Evolutionary conservation across 2,797 vertebrate genomes (phyloP).

Genomic region (Macropodus opercularis): DNA sequence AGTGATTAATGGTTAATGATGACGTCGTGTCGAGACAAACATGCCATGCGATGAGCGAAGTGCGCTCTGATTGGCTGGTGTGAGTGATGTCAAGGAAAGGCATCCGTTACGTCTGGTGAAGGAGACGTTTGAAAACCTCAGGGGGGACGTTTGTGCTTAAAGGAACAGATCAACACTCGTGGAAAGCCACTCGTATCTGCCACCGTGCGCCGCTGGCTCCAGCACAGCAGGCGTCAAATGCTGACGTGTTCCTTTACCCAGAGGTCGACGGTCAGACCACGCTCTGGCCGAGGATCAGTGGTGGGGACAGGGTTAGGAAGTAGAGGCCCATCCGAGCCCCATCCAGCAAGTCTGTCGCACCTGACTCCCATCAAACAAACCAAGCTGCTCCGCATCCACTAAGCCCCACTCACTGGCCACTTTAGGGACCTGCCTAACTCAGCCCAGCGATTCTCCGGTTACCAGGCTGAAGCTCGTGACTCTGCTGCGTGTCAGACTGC

Average conservation of each 20-base stretch:
- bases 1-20: conserved; percentile 2
- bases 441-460: too few relatives aligned
- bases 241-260: conserved; percentile 43
- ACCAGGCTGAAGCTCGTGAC: too few relatives aligned
- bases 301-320: conserved; percentile 44
- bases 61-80: conserved; percentile 47
- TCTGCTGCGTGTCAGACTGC: too few relatives aligned
- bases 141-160: background rate
- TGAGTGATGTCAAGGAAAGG: conserved; percentile 40
- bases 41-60: conserved; percentile 45
- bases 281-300: conserved; percentile 52
- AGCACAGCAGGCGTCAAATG: conserved; percentile 15
- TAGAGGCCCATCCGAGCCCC: conserved; percentile 43
- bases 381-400: too few relatives aligned
- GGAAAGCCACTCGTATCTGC: too few relatives aligned
- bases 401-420: too few relatives aligned
- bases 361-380: too few relatives aligned
- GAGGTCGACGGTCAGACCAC: conserved; percentile 45
- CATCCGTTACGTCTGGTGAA: background rate
- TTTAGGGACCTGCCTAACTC: too few relatives aligned
- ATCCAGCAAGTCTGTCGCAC: conserved; percentile 73
- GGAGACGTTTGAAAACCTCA: conserved; percentile 17
- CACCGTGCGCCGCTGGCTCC: background rate
- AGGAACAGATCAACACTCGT: conserved; percentile 40
- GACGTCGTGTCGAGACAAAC: too few relatives aligned